A percentile compares a stretch with the other conserved stretches of the same genome.
These are phyloP conservation scores for Lytechinus pictus DNA, from an alignment of 35 echinoderm and acorn worm species.

Conservation along the genomic window DNA sequence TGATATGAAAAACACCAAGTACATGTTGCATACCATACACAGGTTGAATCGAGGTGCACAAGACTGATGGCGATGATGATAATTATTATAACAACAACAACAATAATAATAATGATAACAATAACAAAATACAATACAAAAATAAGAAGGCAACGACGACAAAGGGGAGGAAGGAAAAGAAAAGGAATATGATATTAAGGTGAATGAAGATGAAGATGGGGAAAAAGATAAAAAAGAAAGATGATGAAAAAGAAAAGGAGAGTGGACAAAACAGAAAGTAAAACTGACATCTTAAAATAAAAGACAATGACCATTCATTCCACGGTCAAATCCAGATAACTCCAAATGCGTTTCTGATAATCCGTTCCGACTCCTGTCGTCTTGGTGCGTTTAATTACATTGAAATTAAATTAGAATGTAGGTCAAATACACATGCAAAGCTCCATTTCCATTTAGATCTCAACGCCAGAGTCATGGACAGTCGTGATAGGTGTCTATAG, in stretches of 20 bases:
- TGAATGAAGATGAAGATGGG: neutral
- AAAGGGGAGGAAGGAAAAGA: too few species aligned
- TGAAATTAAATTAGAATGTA: neutral
- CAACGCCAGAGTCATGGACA: neutral
- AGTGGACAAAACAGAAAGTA: neutral
- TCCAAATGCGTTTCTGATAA: neutral
- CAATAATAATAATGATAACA: too few species aligned
- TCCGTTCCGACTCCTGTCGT: neutral
- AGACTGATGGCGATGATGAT: too few species aligned
- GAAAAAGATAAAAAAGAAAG: neutral
- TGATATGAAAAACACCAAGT: too few species aligned
- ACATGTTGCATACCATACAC: too few species aligned
- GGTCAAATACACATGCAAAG: constrained; percentile 9
- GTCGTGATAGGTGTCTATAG: neutral
- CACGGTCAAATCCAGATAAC: neutral
- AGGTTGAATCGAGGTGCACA: too few species aligned
- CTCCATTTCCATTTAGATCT: neutral
- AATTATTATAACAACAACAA: too few species aligned
- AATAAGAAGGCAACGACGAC: too few species aligned
- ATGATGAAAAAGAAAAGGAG: neutral
- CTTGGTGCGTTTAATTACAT: neutral
- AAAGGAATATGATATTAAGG: neutral
- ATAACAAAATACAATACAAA: too few species aligned
- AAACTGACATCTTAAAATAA: neutral
- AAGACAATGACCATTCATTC: neutral